Evolutionary conservation across 2,797 vertebrate genomes (phyloP), one percentile per base, ranked within the genome.

Genomic region (Eupleurogrammus muticus): DNA sequence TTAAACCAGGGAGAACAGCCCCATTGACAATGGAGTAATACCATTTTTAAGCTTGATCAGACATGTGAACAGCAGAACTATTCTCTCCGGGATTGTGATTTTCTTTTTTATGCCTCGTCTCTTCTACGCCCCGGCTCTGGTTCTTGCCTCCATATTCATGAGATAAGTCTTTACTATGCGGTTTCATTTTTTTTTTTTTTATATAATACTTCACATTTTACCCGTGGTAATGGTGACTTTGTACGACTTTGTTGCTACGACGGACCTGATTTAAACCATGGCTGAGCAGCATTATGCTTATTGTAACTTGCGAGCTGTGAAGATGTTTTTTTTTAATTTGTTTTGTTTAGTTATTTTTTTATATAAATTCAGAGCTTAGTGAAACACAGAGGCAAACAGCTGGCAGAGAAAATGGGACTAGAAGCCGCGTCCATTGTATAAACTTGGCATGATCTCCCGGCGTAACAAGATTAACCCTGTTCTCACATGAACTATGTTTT

Each of bases 381-480:
- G 69, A 74, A 78, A 77, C 58, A 55, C 57, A 65, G 66, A 80
- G 79, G 88, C 84, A 83, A n/a, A 86, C 84, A 89, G 86, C 85
- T 91, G 88, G 87, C 83, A 82, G 57, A 66, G 68, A 55, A 72
- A 79, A 77, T 49, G 44, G 63, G 79, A 68, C 76, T 75, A 69
- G 69, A 80, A 84, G 81, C 87, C 71, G 77, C 42, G 52, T 69
- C 83, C 59, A 87, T 91, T 91, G 88, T 86, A 57, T 34, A 82
- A 85, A 86, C 80, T 86, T 90, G 90, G 88, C 90, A 79, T 83
- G 70, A 79, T 82, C 81, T 79, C 66, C 44, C 21, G 28, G 52
- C 55, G 59, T 89, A 90, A 92, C 87, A 71, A 87, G 89, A 92
- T 92, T 90, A 90, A 90, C 85, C 81, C 78, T 84, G 61, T 86